Evolutionary conservation across 2,888 invertebrate species (phyloP).

Genomic region (Nymphalis polychloros): DNA sequence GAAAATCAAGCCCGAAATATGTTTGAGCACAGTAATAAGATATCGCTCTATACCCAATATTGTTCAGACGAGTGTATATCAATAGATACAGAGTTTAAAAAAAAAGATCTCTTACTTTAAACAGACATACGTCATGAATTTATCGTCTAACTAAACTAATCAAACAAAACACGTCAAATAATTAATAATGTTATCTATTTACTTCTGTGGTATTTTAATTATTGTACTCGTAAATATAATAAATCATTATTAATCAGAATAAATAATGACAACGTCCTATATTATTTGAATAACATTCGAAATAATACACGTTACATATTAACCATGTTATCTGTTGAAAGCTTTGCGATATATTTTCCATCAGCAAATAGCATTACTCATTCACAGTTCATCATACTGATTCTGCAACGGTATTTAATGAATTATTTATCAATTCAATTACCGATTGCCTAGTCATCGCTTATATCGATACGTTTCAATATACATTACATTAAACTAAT

Average conservation of each 20-base stretch:
- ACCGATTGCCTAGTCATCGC: not conserved
- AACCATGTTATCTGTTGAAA: not conserved
- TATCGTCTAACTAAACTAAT: not conserved
- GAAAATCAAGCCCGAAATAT: no score
- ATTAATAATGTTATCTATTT: not conserved
- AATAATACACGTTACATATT: not conserved
- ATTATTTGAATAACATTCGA: not conserved
- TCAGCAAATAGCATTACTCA: not conserved
- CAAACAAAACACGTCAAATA: not conserved
- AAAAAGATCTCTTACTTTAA: no score
- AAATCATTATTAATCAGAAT: slow-evolving; percentile 1
- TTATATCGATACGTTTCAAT: not conserved
- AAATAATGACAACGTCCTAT: not conserved
- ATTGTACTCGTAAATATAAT: slow-evolving; percentile 1
- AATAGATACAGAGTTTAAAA: not conserved
- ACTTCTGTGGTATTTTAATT: not conserved
- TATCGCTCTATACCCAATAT: not conserved
- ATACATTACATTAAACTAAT: no score
- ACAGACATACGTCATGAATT: no score
- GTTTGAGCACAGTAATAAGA: no score
- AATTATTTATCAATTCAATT: slow-evolving; percentile 7
- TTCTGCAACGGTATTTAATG: not conserved
- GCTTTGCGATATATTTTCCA: not conserved
- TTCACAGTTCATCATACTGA: slow-evolving; percentile 2
- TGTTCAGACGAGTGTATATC: not conserved